Evolutionary conservation across 2,113 vertebrate species (phyloP), one percentile per base, ranked within the genome.

Genomic region (Phalacrocorax pelagicus): DNA sequence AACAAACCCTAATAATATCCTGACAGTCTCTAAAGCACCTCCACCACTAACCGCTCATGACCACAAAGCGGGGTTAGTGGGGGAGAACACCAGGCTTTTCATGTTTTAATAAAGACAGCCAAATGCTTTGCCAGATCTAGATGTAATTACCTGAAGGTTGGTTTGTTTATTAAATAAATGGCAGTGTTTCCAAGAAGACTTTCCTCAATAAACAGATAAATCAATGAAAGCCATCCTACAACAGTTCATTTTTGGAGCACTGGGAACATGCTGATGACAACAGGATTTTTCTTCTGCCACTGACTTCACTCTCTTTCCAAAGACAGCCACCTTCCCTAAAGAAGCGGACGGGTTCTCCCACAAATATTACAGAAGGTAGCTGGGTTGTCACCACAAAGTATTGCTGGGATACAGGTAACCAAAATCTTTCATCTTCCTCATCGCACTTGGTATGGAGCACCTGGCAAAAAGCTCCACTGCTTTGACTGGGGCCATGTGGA

Each of bases 161-260:
- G 62, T 86, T 93, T 81, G 18, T 79, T 88, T 94, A 81, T 57
- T 58, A 58, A 94, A 24, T 42, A 86, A 54, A 22, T 27, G 19
- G 36, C 40, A 85, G 11, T 19, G 9, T 21, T 87, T 61, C 73
- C 42, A 74, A 79, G 61, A 82, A 11, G 11, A 81, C 52, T 78
- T 72, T 52, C 57, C 57, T 88, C 51, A 55, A 36, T 51, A 55
- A 62, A 62, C 32, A 54, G 49, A 91, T 26, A 65, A 72, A 83
- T 29, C 59, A 42, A 44, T 29, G 10, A 81, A 85, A 86, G 15
- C 12, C 69, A 81, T 62, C 29, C 55, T 12, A 15, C 6, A 29
- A 29, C 30, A 75, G 67, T 44, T 77, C 26, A 7, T 21, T 78
- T 85, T 54, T 59, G 29, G 82, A 85, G 74, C 42, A 46, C 18